Evolutionary conservation across 2,113 vertebrate genomes (phyloP).

Genomic region (Marmota monax): DNA sequence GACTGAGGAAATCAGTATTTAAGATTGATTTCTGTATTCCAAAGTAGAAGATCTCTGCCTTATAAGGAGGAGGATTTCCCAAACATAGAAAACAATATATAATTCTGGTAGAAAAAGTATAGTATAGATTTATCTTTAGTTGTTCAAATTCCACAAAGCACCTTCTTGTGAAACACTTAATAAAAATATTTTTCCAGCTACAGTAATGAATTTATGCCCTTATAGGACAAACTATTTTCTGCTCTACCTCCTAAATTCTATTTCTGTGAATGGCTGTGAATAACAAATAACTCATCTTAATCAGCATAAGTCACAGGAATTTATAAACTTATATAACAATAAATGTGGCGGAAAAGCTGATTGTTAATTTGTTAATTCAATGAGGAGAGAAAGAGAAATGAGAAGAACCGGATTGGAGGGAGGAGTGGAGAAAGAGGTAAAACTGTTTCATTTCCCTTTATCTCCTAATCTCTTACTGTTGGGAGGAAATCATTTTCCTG

Average conservation of each 20-base stretch:
- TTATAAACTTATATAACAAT: not conserved
- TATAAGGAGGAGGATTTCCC: not conserved
- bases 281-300: not conserved
- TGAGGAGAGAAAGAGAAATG: not conserved
- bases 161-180: not conserved
- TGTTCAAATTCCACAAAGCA: not conserved
- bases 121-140: not conserved
- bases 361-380: not conserved
- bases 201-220: not conserved
- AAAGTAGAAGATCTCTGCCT: not conserved
- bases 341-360: not conserved
- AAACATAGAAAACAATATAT: not conserved
- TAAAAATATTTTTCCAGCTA: not conserved
- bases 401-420: not conserved
- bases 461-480: not conserved
- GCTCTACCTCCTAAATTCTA: not conserved
- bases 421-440: not conserved
- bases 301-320: not conserved
- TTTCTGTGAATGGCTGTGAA: not conserved
- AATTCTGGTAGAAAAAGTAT: not conserved
- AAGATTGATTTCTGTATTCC: not conserved
- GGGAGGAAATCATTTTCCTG: constrained; percentile 9
- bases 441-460: not conserved
- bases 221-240: not conserved
- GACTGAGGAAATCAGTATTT: not conserved